Conservation (phyloP, 2,888 invertebrate species). For the Xanthorhoe spadicearia region DNA sequence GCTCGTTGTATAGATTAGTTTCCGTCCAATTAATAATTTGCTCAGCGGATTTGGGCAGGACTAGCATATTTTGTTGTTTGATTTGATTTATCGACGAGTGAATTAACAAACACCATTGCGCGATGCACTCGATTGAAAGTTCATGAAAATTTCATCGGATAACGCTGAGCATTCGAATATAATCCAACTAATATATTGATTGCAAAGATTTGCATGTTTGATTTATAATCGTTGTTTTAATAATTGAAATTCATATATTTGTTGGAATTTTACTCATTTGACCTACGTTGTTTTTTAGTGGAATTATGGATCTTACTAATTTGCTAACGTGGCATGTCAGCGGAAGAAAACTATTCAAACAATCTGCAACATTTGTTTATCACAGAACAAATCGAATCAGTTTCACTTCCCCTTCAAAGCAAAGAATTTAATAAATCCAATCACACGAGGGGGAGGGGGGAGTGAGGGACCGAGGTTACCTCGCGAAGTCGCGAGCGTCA, state of each 20-base stretch:
- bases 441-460: constrained; percentile 40
- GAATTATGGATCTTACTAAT: not conserved
- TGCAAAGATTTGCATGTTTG: not conserved
- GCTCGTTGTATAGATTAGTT: constrained; percentile 33
- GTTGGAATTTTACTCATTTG: too few relatives aligned
- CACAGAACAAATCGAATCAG: constrained; percentile 24
- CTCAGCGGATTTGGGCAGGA: constrained; percentile 27
- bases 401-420: constrained; percentile 41
- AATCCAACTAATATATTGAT: constrained; percentile 1
- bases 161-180: constrained; percentile 4
- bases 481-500: constrained; percentile 57
- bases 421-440: constrained; percentile 64
- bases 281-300: not conserved
- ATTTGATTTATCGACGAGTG: constrained; percentile 37
- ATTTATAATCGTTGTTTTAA: not conserved
- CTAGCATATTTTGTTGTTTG: constrained; percentile 36
- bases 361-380: constrained; percentile 11
- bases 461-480: constrained; percentile 53
- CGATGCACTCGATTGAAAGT: constrained; percentile 18
- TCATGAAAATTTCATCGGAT: constrained; percentile 24
- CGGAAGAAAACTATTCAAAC: constrained; percentile 6
- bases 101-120: constrained; percentile 30
- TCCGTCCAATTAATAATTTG: constrained; percentile 38
- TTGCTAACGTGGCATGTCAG: not conserved
- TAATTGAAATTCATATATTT: too few relatives aligned